Evolutionary conservation across 2,797 vertebrate genomes (phyloP).

Genomic region (Anguilla marmorata): DNA sequence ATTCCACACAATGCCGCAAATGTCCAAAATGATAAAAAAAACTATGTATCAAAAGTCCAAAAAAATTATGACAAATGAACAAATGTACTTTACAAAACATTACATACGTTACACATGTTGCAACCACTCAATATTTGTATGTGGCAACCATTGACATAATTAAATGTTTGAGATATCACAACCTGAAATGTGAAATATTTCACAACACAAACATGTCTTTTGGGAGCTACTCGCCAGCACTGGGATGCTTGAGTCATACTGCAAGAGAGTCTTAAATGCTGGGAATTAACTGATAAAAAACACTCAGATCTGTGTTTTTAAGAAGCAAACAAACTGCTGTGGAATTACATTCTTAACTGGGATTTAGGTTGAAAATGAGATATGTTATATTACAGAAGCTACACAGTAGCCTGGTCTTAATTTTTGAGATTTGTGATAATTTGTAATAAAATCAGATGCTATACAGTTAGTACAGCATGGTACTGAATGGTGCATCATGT

Average conservation of each 20-base stretch:
- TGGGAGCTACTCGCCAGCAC: not conserved
- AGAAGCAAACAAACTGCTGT: not conserved
- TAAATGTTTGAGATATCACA: not conserved
- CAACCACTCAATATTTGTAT: not conserved
- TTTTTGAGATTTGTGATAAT: not conserved
- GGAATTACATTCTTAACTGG: not conserved
- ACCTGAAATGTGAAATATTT: not conserved
- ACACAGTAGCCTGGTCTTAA: not conserved
- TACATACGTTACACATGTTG: not conserved
- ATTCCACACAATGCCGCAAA: no score
- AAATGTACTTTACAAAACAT: not conserved
- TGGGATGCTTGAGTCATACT: not conserved
- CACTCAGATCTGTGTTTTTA: not conserved
- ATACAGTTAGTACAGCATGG: not conserved
- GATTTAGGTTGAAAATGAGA: not conserved
- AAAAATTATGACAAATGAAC: not conserved
- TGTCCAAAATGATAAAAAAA: no score
- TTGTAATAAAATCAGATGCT: not conserved
- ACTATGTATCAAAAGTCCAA: not conserved
- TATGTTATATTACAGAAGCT: not conserved
- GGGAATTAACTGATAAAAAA: not conserved
- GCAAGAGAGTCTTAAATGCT: not conserved
- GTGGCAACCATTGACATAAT: not conserved
- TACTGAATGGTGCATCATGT: not conserved
- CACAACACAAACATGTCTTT: not conserved